phyloP scores from a whole-genome alignment of 2,888 invertebrate species.

The Merodon equestris region DNA sequence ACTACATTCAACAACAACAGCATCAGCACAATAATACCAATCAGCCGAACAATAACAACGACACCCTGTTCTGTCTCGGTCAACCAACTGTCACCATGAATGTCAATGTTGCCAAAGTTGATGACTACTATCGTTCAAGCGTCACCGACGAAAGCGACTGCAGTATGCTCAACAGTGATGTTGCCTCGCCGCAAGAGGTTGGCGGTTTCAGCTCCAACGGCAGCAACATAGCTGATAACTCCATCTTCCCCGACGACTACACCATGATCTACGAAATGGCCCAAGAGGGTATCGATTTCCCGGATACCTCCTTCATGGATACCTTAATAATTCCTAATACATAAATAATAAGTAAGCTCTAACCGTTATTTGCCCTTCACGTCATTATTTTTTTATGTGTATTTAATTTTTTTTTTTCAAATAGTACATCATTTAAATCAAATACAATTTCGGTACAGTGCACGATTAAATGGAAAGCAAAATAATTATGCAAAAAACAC shows the following conservation, averaged over 20 bases:
- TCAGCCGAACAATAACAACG: constrained; percentile 16
- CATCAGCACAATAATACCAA: constrained; percentile 36
- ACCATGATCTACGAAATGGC: constrained; percentile 2
- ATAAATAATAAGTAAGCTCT: too few relatives aligned
- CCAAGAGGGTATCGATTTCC: neutral
- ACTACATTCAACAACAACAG: constrained; percentile 51
- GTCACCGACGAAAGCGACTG: constrained; percentile 74
- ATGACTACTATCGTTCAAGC: constrained; percentile 71
- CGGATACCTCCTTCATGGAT: constrained; percentile 19
- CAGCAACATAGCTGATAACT: constrained; percentile 28
- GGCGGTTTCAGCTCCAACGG: constrained; percentile 51
- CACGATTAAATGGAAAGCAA: constrained; percentile 14
- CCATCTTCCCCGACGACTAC: constrained; percentile 12
- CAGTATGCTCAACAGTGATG: constrained; percentile 71
- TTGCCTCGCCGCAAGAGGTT: constrained; percentile 37
- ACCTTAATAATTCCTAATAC: too few relatives aligned
- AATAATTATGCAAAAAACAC: constrained; percentile 10
- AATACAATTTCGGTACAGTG: constrained; percentile 14
- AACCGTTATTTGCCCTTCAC: neutral
- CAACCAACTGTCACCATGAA: constrained; percentile 75
- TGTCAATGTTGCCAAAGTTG: constrained; percentile 74
- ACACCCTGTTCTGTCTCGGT: constrained; percentile 4
- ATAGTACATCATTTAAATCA: constrained; percentile 23
- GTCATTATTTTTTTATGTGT: constrained; percentile 29
- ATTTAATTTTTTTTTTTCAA: constrained; percentile 17